A percentile compares a stretch with the other conserved stretches of the same genome.
Conservation (phyloP, 2,113 vertebrate genomes). For the Notarius lentiginosus region DNA sequence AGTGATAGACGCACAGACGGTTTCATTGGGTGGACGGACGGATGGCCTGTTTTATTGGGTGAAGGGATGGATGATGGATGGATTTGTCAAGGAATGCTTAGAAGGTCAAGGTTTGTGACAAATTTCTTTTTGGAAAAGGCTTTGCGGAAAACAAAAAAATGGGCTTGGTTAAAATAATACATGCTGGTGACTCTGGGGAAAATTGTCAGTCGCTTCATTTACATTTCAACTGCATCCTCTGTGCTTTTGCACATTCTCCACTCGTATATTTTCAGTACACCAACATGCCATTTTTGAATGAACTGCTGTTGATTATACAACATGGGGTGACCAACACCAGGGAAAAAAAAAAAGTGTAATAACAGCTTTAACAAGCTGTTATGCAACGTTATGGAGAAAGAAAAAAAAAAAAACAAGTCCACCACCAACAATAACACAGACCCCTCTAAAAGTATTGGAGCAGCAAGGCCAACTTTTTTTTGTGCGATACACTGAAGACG, state of each 20-base stretch:
- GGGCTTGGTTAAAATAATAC: background rate
- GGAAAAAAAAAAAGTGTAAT: background rate
- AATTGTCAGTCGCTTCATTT: conserved; percentile 16
- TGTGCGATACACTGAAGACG: background rate
- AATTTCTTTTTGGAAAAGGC: background rate
- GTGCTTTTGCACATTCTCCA: background rate
- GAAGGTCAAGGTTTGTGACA: background rate
- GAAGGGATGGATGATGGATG: too few species aligned
- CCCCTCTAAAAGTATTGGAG: background rate
- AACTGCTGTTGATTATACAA: background rate
- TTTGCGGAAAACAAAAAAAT: background rate
- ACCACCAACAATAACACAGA: background rate
- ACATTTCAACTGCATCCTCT: background rate
- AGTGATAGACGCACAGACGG: too few species aligned
- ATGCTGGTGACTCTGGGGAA: background rate
- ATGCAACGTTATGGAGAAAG: too few species aligned
- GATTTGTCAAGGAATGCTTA: background rate
- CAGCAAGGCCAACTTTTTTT: background rate
- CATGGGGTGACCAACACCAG: background rate
- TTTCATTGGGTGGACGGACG: too few species aligned
- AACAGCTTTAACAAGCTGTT: background rate
- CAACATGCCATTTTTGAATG: conserved; percentile 4
- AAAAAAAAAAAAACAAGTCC: too few species aligned
- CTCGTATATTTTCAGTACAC: background rate
- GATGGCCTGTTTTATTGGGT: too few species aligned